A percentile compares a stretch with the other conserved stretches of the same genome.
phyloP scores from a whole-genome alignment of 2,888 invertebrate genomes.

The Cantharis rustica region DNA sequence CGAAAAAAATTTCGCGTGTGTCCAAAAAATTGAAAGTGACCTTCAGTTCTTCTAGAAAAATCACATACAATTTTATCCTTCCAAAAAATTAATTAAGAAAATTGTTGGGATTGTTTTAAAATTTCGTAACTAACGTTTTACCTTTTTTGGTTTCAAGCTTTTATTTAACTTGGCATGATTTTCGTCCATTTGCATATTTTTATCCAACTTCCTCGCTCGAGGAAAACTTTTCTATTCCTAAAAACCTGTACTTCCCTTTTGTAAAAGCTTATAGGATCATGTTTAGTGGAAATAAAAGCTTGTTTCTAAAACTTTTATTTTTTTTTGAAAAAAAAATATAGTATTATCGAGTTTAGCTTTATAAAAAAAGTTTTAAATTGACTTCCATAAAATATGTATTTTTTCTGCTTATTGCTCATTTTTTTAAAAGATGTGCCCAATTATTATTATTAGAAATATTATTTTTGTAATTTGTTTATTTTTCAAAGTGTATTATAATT shows the following conservation, averaged over 20 bases:
- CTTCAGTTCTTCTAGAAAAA: not conserved
- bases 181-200: no score
- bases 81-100: not conserved
- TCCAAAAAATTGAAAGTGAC: not conserved
- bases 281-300: no score
- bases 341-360: not conserved
- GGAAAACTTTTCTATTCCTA: no score
- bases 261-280: no score
- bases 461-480: not conserved
- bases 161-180: no score
- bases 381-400: not conserved
- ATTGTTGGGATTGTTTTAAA: constrained; percentile 1
- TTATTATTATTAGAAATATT: not conserved
- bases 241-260: no score
- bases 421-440: not conserved
- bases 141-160: not conserved
- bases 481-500: constrained; percentile 13
- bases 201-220: no score
- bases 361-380: not conserved
- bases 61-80: not conserved
- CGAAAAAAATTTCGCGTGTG: not conserved
- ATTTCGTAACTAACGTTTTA: not conserved
- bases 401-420: not conserved
- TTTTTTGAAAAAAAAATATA: not conserved
- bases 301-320: not conserved